Conservation (phyloP, 2,113 vertebrate genomes). For the Arenaria interpres region DNA sequence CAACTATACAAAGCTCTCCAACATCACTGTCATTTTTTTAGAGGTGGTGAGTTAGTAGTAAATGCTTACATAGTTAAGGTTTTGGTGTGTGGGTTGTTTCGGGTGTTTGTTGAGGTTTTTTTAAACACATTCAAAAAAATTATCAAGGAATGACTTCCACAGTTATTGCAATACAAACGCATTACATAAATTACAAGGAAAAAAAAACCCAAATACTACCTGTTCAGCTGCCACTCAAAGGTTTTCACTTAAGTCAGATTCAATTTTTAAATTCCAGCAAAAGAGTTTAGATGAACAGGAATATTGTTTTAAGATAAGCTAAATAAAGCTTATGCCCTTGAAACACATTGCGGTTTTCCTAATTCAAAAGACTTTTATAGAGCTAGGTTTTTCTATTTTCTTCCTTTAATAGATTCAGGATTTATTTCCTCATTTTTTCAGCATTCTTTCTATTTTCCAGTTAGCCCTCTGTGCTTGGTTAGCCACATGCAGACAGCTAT, state of each 20-base stretch:
- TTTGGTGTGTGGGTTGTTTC: not conserved
- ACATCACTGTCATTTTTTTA: not conserved
- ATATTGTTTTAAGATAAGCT: not conserved
- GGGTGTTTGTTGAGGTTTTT: too few species aligned
- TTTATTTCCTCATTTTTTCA: slow-evolving; percentile 5
- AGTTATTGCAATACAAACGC: not conserved
- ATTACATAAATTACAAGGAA: not conserved
- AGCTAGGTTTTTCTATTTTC: slow-evolving; percentile 15
- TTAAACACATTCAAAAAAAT: not conserved
- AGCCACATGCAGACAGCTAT: not conserved
- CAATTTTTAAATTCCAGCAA: not conserved
- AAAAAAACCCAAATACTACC: not conserved
- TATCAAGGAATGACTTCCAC: not conserved
- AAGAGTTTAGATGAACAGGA: not conserved
- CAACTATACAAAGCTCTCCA: not conserved
- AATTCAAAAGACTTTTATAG: not conserved
- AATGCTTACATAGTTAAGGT: not conserved
- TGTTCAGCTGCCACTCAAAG: not conserved
- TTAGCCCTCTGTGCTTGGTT: not conserved
- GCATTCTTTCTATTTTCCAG: not conserved
- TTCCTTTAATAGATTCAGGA: slow-evolving; percentile 24
- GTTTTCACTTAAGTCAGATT: not conserved
- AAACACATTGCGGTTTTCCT: not conserved
- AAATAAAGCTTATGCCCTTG: not conserved
- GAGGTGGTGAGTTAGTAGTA: not conserved